Conservation (phyloP, 2,113 vertebrate genomes). For the Trachemys scripta region DNA sequence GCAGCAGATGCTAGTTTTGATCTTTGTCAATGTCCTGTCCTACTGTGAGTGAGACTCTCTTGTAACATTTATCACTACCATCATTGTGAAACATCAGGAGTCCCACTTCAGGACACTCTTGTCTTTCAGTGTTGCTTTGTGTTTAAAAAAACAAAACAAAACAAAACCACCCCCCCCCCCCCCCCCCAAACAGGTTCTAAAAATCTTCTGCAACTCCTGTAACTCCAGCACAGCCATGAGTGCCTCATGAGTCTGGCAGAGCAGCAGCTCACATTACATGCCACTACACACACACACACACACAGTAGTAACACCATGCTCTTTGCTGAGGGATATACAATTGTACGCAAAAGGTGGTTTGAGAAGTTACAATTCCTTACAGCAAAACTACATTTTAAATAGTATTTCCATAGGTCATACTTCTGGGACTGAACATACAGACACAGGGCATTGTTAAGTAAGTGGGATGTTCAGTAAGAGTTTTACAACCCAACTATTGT, state of each 20-base stretch:
- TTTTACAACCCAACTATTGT: background rate
- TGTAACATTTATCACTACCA: background rate
- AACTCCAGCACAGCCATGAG: background rate
- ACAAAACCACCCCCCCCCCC: too few relatives aligned
- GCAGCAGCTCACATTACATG: background rate
- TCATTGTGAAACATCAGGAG: background rate
- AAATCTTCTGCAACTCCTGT: constrained; percentile 34
- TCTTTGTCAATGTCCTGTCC: background rate
- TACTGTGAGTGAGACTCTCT: background rate
- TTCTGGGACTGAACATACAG: background rate
- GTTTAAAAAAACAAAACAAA: background rate
- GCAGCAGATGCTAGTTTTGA: background rate
- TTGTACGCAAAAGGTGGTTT: background rate
- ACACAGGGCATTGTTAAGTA: background rate
- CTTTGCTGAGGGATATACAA: background rate
- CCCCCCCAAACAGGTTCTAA: background rate
- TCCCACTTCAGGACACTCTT: background rate
- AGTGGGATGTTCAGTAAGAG: background rate
- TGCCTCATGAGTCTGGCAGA: background rate
- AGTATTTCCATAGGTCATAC: background rate
- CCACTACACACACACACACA: background rate
- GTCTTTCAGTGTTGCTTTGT: fast-evolving
- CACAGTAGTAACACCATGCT: background rate
- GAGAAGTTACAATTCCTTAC: background rate
- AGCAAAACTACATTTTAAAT: background rate